Conservation (phyloP, 1,140 invertebrate species). For the Drosophila kanapiae region DNA sequence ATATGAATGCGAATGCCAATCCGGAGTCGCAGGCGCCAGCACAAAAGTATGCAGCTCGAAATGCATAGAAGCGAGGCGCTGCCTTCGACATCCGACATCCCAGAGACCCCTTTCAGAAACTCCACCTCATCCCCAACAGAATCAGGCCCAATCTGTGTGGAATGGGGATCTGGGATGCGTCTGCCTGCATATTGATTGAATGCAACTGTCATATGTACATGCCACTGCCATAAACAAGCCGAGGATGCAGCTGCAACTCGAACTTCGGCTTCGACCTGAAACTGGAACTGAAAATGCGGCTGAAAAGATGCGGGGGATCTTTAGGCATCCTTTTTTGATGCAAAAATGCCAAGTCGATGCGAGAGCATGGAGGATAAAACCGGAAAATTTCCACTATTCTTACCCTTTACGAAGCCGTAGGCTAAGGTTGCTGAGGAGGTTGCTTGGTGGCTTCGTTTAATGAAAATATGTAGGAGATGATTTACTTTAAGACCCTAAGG, state of each 20-base stretch:
- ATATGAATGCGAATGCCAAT: constrained; percentile 48
- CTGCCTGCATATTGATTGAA: constrained; percentile 72
- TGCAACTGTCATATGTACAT: constrained; percentile 74
- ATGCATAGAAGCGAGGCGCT: constrained; percentile 51
- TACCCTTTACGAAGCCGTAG: neutral
- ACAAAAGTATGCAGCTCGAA: constrained; percentile 56
- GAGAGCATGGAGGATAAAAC: constrained; percentile 25
- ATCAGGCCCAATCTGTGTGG: constrained; percentile 2
- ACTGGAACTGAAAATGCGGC: neutral
- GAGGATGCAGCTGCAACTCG: constrained; percentile 27
- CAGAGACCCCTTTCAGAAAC: neutral
- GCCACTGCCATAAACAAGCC: constrained; percentile 72
- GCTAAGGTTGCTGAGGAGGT: no score
- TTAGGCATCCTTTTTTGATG: constrained; percentile 27
- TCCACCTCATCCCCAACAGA: no score
- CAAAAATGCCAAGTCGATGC: constrained; percentile 52
- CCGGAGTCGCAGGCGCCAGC: constrained; percentile 19
- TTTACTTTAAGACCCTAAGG: no score
- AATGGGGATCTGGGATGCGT: constrained; percentile 13
- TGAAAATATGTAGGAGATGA: neutral
- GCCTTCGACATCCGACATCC: constrained; percentile 7
- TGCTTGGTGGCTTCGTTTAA: no score
- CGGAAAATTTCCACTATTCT: constrained; percentile 16
- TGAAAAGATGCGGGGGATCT: constrained; percentile 7
- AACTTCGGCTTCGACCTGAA: constrained; percentile 21